A percentile compares a stretch with the other conserved stretches of the same genome.
Conservation (phyloP, 2,797 vertebrate species). For the Tiaroga cobitis region DNA sequence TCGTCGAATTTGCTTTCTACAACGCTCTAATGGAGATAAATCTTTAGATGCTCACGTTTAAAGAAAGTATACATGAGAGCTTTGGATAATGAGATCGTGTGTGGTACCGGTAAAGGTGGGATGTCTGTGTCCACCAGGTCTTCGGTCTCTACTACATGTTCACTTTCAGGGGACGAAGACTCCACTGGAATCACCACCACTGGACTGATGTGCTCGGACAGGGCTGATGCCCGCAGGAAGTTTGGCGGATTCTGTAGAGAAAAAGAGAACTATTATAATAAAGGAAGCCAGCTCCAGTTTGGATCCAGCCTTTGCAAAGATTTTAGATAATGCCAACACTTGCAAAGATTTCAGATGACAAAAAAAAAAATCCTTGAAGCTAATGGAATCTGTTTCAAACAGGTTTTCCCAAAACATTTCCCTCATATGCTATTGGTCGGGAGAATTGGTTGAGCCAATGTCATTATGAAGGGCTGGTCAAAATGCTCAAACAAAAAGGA, state of each 20-base stretch:
- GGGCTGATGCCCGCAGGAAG: conserved; percentile 93
- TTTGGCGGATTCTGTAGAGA: conserved; percentile 90
- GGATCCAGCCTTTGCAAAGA: neutral
- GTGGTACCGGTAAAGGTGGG: conserved; percentile 80
- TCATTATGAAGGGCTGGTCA: neutral
- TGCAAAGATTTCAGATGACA: neutral
- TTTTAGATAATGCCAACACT: neutral
- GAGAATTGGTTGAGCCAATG: neutral
- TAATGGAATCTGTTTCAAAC: neutral
- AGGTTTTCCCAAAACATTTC: neutral
- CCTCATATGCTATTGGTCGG: neutral
- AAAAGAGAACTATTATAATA: neutral
- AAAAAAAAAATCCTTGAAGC: neutral
- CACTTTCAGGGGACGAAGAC: conserved; percentile 91
- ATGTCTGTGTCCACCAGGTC: conserved; percentile 94
- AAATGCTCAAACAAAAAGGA: neutral
- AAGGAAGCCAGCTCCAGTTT: neutral
- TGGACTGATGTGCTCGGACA: conserved; percentile 97
- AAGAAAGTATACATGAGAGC: neutral
- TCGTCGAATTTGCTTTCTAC: conserved; percentile 95
- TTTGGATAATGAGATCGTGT: neutral
- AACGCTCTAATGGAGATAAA: conserved; percentile 72
- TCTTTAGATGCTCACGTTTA: conserved; percentile 6
- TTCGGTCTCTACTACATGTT: conserved; percentile 89
- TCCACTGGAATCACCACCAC: conserved; percentile 95